phyloP scores from a whole-genome alignment of 2,113 vertebrate species.

The Cinclus mexicanus region DNA sequence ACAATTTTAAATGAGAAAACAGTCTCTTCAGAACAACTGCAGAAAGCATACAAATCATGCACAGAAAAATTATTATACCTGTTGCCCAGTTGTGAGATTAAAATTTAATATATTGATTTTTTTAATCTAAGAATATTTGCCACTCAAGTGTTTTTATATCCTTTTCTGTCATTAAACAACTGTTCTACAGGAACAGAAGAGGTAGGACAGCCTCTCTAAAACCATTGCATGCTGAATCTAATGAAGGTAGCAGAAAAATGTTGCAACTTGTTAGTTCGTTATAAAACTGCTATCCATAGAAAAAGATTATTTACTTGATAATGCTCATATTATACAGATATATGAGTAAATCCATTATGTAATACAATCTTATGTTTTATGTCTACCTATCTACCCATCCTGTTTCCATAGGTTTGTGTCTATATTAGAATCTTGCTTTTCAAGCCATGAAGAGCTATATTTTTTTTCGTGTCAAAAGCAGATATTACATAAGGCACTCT shows the following conservation, averaged over 20 bases:
- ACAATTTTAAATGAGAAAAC: background rate
- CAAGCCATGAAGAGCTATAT: background rate
- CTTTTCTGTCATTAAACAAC: background rate
- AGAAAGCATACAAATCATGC: background rate
- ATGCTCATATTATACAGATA: background rate
- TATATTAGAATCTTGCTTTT: background rate
- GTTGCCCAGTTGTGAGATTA: background rate
- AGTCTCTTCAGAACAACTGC: background rate
- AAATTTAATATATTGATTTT: background rate
- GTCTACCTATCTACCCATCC: background rate
- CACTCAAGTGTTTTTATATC: background rate
- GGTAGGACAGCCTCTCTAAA: background rate
- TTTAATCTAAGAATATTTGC: background rate
- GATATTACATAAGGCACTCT: background rate
- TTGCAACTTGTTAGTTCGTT: background rate
- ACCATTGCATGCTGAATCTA: background rate
- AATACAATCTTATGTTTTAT: background rate
- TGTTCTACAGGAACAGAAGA: background rate
- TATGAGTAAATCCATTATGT: background rate
- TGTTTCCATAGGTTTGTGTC: background rate
- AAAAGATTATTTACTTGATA: background rate
- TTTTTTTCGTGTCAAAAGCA: slow-evolving; percentile 30
- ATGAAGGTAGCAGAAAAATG: background rate
- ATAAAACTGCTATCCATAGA: background rate
- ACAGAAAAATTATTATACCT: background rate